phyloP scores from a whole-genome alignment of 2,888 invertebrate genomes.

The Cremastinae sp. region DNA sequence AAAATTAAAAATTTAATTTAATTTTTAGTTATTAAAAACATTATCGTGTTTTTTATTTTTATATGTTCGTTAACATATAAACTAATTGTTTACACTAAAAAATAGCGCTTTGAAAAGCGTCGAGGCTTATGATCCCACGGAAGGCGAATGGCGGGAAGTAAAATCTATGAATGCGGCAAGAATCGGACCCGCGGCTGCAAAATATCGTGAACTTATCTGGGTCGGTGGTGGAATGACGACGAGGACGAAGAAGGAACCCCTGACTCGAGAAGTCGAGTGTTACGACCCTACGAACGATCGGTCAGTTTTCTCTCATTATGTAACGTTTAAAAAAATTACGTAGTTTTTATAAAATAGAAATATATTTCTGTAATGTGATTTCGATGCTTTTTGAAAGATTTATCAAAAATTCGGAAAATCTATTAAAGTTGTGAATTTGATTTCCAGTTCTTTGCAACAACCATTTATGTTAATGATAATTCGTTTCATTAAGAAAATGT shows the following conservation, averaged over 20 bases:
- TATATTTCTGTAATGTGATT: too few species aligned
- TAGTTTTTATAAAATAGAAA: too few species aligned
- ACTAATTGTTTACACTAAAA: too few species aligned
- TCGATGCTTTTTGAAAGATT: too few species aligned
- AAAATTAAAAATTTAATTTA: too few species aligned
- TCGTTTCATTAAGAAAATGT: too few species aligned
- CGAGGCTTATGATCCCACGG: constrained; percentile 83
- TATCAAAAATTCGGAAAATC: too few species aligned
- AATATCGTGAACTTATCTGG: constrained; percentile 86
- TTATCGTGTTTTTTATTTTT: too few species aligned
- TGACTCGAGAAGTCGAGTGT: constrained; percentile 84
- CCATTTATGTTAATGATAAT: too few species aligned
- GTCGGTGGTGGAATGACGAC: constrained; percentile 87
- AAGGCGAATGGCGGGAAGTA: constrained; percentile 83
- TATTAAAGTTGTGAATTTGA: constrained; percentile 1
- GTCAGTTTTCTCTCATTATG: constrained; percentile 77
- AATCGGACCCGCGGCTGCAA: constrained; percentile 84
- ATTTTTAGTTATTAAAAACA: too few species aligned
- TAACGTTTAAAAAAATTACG: too few species aligned
- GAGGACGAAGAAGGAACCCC: constrained; percentile 82
- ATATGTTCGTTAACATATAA: too few species aligned
- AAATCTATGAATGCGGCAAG: constrained; percentile 83
- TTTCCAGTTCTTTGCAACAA: constrained; percentile 13
- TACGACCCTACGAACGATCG: constrained; percentile 84
- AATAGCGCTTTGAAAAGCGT: constrained; percentile 84